These are phyloP conservation scores for Tenebrio molitor DNA, from an alignment of 1,140 invertebrate genomes.

Conservation along the genomic window DNA sequence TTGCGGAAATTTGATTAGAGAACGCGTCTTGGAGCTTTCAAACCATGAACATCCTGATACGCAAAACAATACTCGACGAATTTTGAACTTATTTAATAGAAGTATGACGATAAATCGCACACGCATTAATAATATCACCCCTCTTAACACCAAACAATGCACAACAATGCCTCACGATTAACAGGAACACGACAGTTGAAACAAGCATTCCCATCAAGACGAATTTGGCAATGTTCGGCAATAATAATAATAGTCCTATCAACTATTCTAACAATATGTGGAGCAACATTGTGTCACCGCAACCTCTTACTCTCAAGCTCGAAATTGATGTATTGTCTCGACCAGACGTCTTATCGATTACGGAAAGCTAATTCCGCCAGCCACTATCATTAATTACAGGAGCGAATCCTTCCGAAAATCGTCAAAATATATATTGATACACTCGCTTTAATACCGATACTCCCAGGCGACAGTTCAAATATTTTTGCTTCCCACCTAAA, in stretches of 20 bases:
- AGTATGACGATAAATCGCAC: slow-evolving; percentile 35
- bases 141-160: slow-evolving; percentile 25
- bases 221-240: slow-evolving; percentile 35
- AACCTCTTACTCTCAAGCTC: slow-evolving; percentile 19
- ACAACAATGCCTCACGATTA: slow-evolving; percentile 30
- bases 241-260: slow-evolving; percentile 26
- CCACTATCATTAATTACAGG: slow-evolving; percentile 5
- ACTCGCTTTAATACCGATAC: not conserved
- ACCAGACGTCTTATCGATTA: slow-evolving; percentile 18
- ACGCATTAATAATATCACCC: slow-evolving; percentile 31
- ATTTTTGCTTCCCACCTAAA: not conserved
- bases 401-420: not conserved
- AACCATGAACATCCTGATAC: slow-evolving; percentile 42
- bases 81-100: slow-evolving; percentile 24
- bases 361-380: not conserved
- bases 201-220: slow-evolving; percentile 22
- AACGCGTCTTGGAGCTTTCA: slow-evolving; percentile 39
- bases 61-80: slow-evolving; percentile 39
- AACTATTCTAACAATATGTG: slow-evolving; percentile 25
- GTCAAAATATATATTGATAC: not conserved
- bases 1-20: slow-evolving; percentile 49
- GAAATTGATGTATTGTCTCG: slow-evolving; percentile 10
- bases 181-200: slow-evolving; percentile 9
- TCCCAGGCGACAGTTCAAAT: not conserved
- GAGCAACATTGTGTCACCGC: slow-evolving; percentile 16